phyloP scores from a whole-genome alignment of 1,140 invertebrate species.

The Cyrtorhinus lividipennis region DNA sequence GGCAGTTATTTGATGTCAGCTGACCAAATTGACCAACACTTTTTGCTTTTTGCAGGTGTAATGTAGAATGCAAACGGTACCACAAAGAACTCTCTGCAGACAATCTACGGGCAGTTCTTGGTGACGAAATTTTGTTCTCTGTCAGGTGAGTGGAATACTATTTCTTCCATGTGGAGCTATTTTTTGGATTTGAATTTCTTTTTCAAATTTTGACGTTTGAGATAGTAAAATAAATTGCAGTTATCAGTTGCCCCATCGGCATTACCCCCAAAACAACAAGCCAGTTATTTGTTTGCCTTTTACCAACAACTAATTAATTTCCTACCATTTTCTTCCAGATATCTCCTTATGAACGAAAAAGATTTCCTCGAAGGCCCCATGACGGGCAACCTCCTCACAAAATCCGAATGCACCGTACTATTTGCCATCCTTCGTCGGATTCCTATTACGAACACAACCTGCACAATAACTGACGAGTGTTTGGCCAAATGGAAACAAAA shows the following conservation, averaged over 20 bases:
- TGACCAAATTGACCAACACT: too few species aligned
- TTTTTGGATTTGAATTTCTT: too few species aligned
- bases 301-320: too few species aligned
- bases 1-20: too few species aligned
- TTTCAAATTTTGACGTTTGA: too few species aligned
- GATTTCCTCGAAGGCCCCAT: constrained; percentile 39
- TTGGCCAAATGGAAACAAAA: constrained; percentile 12
- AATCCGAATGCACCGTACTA: constrained; percentile 29
- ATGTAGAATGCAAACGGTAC: constrained; percentile 44
- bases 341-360: constrained; percentile 43
- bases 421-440: constrained; percentile 21
- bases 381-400: constrained; percentile 29
- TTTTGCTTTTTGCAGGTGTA: constrained; percentile 28
- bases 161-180: too few species aligned
- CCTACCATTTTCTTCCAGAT: too few species aligned
- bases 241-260: too few species aligned
- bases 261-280: too few species aligned
- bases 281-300: too few species aligned
- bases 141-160: constrained; percentile 30
- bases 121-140: constrained; percentile 44
- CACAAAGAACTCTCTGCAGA: constrained; percentile 42
- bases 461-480: constrained; percentile 14
- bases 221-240: too few species aligned
- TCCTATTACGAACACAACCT: constrained; percentile 15
- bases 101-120: constrained; percentile 44